Evolutionary conservation across 1,140 invertebrate genomes (phyloP).

Genomic region (Plutomurus gul): DNA sequence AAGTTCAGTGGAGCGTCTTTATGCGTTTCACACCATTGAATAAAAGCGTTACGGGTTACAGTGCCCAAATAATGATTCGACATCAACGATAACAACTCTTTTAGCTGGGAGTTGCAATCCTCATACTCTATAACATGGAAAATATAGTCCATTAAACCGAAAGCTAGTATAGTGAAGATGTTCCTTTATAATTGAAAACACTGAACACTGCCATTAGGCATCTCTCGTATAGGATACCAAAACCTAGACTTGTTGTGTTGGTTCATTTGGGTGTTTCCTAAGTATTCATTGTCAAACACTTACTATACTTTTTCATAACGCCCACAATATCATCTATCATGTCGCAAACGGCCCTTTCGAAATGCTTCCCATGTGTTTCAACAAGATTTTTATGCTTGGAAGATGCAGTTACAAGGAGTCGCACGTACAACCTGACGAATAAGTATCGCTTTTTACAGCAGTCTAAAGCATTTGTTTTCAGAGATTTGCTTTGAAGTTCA

Average conservation of each 20-base stretch:
- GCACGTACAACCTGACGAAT: slow-evolving; percentile 65
- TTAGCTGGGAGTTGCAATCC: slow-evolving; percentile 39
- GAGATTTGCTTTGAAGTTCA: background rate
- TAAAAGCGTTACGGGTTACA: slow-evolving; percentile 48
- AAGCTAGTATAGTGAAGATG: too few species aligned
- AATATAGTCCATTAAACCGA: too few species aligned
- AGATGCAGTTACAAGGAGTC: slow-evolving; percentile 66
- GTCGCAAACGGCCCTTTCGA: slow-evolving; percentile 62
- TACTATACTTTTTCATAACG: slow-evolving; percentile 62
- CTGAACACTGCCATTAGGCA: background rate
- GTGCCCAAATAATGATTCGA: slow-evolving; percentile 44
- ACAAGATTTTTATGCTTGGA: slow-evolving; percentile 63
- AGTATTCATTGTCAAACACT: slow-evolving; percentile 48
- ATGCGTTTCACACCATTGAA: slow-evolving; percentile 49
- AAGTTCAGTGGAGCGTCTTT: slow-evolving; percentile 40
- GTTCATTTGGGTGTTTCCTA: too few species aligned
- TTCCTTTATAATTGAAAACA: too few species aligned
- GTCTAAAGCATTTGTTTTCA: slow-evolving; percentile 39
- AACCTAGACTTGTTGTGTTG: too few species aligned
- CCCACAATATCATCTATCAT: slow-evolving; percentile 67
- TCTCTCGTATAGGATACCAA: background rate
- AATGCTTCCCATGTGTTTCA: slow-evolving; percentile 61
- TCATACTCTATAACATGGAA: slow-evolving; percentile 41
- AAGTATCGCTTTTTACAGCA: slow-evolving; percentile 62
- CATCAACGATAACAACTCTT: slow-evolving; percentile 45